Conservation (phyloP, 2,113 vertebrate species). For the Leptodactylus fuscus region DNA sequence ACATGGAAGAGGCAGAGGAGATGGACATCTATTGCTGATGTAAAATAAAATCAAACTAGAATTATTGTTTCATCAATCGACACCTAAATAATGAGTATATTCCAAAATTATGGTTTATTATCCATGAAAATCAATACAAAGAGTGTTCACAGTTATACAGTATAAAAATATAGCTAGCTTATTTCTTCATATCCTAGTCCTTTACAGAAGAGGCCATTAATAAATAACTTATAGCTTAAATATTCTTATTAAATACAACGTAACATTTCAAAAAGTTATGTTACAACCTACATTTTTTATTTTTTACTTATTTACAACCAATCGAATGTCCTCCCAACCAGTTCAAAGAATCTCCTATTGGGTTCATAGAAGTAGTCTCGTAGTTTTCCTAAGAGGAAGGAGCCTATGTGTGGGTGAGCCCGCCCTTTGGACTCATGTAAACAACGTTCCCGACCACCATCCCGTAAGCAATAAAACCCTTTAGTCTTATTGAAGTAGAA, state of each 20-base stretch:
- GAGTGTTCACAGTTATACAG: constrained; percentile 78
- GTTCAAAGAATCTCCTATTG: constrained; percentile 92
- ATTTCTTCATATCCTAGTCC: constrained; percentile 80
- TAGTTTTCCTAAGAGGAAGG: constrained; percentile 85
- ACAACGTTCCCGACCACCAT: constrained; percentile 87
- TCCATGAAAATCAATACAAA: constrained; percentile 85
- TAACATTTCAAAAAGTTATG: constrained; percentile 47
- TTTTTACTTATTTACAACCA: constrained; percentile 86
- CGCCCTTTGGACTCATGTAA: constrained; percentile 95
- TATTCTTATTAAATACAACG: constrained; percentile 65
- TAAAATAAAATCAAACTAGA: neutral
- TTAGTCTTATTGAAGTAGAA: constrained; percentile 98
- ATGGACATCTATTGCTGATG: no score
- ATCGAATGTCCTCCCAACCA: constrained; percentile 91
- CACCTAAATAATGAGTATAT: neutral
- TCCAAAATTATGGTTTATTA: constrained; percentile 68
- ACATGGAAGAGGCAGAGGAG: no score
- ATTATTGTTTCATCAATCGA: no score
- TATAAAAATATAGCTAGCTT: constrained; percentile 94
- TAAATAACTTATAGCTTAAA: constrained; percentile 80
- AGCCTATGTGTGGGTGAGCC: constrained; percentile 85
- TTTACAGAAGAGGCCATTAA: constrained; percentile 79
- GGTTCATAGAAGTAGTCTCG: constrained; percentile 90
- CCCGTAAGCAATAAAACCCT: constrained; percentile 94
- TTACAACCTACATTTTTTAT: constrained; percentile 57